Evolutionary conservation across 2,797 vertebrate species (phyloP).

Genomic region (Poeciliopsis infans): DNA sequence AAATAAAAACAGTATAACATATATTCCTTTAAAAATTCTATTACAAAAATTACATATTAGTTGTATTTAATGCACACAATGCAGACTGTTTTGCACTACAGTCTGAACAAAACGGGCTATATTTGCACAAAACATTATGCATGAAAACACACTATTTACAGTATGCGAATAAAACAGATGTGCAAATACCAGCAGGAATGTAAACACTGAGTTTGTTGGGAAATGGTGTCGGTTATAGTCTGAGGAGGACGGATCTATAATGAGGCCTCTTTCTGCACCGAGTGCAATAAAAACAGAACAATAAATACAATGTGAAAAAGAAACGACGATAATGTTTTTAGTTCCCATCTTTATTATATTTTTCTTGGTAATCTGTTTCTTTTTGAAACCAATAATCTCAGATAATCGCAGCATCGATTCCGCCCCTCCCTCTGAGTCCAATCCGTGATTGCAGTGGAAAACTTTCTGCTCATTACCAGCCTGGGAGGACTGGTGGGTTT

Average conservation of each 20-base stretch:
- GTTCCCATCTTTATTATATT: background rate
- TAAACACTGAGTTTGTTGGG: background rate
- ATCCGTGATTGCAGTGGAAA: background rate
- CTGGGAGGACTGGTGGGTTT: slow-evolving; percentile 3
- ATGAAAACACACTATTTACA: background rate
- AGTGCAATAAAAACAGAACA: no score
- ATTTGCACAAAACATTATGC: background rate
- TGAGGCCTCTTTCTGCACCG: no score
- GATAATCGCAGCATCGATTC: background rate
- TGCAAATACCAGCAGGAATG: no score
- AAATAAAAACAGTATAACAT: no score
- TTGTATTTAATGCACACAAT: no score
- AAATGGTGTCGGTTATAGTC: background rate
- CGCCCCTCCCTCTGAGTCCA: background rate
- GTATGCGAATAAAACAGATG: background rate
- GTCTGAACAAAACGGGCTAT: no score
- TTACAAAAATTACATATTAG: no score
- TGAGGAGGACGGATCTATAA: background rate
- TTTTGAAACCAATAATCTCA: background rate
- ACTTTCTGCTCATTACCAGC: background rate
- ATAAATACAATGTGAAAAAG: background rate
- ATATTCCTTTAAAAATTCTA: no score
- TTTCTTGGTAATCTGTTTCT: background rate
- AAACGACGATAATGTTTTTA: background rate
- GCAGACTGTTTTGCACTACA: no score